Base-by-base conservation (phyloP, 1,140 invertebrate genomes). In the Aphelenchoides fujianensis region DNA sequence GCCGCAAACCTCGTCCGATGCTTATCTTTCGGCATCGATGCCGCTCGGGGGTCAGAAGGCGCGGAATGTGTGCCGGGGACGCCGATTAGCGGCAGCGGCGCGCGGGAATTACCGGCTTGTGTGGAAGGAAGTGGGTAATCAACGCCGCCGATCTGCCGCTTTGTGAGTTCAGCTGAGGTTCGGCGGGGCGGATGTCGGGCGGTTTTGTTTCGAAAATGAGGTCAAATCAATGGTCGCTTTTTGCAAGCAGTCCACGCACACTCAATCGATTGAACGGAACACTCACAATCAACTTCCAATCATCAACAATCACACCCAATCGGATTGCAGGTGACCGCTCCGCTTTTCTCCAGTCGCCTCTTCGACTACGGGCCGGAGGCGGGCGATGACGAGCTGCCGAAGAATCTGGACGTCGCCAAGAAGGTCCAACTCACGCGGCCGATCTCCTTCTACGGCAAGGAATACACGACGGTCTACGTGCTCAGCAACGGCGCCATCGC, bases 401-500 rank as follows among this genome's bases (percentile, higher is more conserved):
- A 34, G 19, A 59, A 53, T 31, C 7, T 82, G 23, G 82, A 83
- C 69, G 72, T 80, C 31, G 77, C 74, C 35, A 79, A 84, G 61
- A 64, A 79, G 59, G 53, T 83, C n/a, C 57, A 74, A 34, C 68
- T 83, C n/a, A 70, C 31, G 2, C 63, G 74, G 7, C 83, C 83
- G n/a, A 3, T 83, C 36, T 34, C 54, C 2, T 84, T 82, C 57
- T 84, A 76, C 52, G 83, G 82, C n/a, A 57, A 82, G 23, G 59
- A 81, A 9, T 74, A 71, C 57, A 53, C 54, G 55, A 66, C 79
- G 37, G 71, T 83, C 23, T 84, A 82, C 68, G 75, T 82, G 48
- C 68, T 84, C 5, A 78, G 77, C 23, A 83, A 83, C 66, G 82
- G 82, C 16, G 82, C 69, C 27, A 84, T 83, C 53, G 83, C 76